Base-by-base conservation (phyloP, 2,888 invertebrate species). In the Liposcelis brunnea region DNA sequence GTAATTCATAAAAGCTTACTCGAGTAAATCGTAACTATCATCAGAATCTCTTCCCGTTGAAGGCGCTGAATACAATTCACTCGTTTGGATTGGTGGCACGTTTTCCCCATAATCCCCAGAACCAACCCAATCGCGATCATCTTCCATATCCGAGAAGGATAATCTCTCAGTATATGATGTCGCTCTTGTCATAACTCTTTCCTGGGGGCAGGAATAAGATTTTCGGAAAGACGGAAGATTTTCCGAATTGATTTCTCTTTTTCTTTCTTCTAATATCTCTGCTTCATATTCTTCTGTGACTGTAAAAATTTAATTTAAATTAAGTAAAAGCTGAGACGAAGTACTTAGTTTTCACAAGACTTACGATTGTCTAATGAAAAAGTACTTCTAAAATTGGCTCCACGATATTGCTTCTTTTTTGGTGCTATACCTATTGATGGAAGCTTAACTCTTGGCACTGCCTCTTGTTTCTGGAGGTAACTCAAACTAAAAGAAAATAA, bases 321-420 rank as follows among this genome's bases (percentile, higher is more conserved):
- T 16, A 15, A 16, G 35, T 6, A 35, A 35, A 15, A 16, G 10
- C 7, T 16, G 10, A n/a, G 32, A n/a, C 32, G 32, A 32, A 32
- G n/a, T n/a, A n/a, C n/a, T n/a, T n/a, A n/a, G n/a, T n/a, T n/a
- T n/a, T n/a, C n/a, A n/a, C 26, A 32, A 16, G 15, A 44, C 44
- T 37, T 35, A 44, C 44, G 44, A 31, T 44, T 44, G 12, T 31
- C 44, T 14, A 44, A 16, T 7, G 15, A 44, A 11, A n/a, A 14
- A 16, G 33, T 35, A 12, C 11, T 35, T 15, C 31, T 44, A 15
- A 19, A 14, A 31, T 32, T 35, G 4, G n/a, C 31, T 11, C 32
- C 16, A 14, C 14, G 34, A 15, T 34, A 19, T 32, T 43, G 31
- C 19, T 32, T 33, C 16, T 32, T 11, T n/a, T 44, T 44, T 5